Evolutionary conservation across 2,113 vertebrate genomes (phyloP).

Genomic region (Mellivora capensis): DNA sequence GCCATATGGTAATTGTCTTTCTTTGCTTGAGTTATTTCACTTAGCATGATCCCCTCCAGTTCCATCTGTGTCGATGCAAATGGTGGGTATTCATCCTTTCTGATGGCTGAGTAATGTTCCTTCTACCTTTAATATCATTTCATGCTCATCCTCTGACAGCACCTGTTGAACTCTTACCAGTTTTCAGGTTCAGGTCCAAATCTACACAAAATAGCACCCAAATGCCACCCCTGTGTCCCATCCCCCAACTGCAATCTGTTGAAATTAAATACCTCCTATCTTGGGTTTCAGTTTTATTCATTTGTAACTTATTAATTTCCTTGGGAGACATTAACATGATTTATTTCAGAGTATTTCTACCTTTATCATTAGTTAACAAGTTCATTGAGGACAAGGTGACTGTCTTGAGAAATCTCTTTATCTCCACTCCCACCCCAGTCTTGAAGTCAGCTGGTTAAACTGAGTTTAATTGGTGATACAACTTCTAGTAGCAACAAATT

Average conservation of each 20-base stretch:
- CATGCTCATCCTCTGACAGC: not conserved
- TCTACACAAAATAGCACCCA: not conserved
- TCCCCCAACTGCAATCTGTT: not conserved
- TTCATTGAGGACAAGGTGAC: not conserved
- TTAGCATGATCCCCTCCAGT: too few relatives aligned
- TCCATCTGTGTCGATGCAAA: too few relatives aligned
- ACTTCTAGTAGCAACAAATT: not conserved
- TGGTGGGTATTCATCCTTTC: too few relatives aligned
- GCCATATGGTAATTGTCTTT: too few relatives aligned
- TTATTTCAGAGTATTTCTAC: not conserved
- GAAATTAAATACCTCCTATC: not conserved
- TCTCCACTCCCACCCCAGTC: too few relatives aligned
- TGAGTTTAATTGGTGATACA: not conserved
- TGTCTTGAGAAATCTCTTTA: not conserved
- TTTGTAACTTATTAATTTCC: slow-evolving; percentile 9
- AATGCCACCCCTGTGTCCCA: not conserved
- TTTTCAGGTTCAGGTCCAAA: not conserved
- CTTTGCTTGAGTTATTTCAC: too few relatives aligned
- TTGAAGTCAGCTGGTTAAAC: not conserved
- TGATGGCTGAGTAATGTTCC: not conserved
- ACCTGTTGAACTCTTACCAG: not conserved
- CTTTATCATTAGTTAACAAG: not conserved
- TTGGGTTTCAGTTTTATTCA: slow-evolving; percentile 18
- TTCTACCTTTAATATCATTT: not conserved
- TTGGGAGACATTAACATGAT: not conserved